Percentiles rank a stretch among this genome's conserved stretches.
Evolutionary conservation across 2,113 vertebrate species (phyloP).

Genomic region (Brachyhypopomus gauderio): DNA sequence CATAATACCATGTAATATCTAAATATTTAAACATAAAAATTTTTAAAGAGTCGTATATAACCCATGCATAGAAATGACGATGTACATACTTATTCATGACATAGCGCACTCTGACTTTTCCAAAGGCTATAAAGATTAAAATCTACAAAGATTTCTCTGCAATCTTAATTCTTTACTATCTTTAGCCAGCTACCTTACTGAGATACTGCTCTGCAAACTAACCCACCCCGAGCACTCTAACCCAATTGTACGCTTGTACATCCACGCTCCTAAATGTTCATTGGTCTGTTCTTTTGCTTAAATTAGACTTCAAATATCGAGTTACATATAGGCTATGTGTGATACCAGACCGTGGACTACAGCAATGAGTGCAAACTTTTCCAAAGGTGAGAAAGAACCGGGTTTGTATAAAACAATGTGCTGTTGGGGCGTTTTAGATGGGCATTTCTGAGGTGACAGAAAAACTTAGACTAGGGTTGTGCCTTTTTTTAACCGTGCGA

Average conservation of each 20-base stretch:
- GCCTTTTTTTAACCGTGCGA: no score
- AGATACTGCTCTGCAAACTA: constrained; percentile 12
- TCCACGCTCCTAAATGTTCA: constrained; percentile 23
- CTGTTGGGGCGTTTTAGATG: neutral
- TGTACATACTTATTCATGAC: no score
- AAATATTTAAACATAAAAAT: no score
- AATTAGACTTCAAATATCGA: constrained; percentile 30
- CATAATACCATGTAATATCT: no score
- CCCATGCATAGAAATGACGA: no score
- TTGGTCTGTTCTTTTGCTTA: constrained; percentile 33
- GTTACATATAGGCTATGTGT: neutral
- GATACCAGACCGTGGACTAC: neutral
- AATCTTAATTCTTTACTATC: constrained; percentile 15
- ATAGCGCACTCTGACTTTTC: no score
- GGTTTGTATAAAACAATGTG: neutral
- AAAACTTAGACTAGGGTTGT: no score
- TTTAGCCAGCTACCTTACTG: constrained; percentile 28
- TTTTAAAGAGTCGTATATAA: no score
- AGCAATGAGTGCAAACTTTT: constrained; percentile 41
- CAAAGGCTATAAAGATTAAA: neutral
- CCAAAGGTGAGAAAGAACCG: constrained; percentile 39
- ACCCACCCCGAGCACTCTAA: constrained; percentile 21
- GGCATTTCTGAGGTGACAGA: neutral
- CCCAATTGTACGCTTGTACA: constrained; percentile 38
- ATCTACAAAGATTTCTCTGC: neutral